phyloP scores from a whole-genome alignment of 2,113 vertebrate species.

The Erpornis zantholeuca region DNA sequence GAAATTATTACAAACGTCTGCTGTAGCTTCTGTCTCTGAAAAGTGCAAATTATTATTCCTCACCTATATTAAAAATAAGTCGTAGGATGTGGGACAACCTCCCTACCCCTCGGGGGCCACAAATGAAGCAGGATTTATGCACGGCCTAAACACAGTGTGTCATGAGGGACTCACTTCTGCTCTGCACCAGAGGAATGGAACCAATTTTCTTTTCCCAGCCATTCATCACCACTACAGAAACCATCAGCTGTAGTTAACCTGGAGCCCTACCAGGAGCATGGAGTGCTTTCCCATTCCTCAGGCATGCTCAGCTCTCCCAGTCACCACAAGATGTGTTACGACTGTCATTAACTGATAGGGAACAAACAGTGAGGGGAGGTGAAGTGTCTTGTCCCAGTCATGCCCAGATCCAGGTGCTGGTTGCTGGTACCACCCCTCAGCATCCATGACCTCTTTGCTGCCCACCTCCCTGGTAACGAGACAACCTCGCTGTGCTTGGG shows the following conservation, averaged over 20 bases:
- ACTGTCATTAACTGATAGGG: not conserved
- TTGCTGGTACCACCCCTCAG: not conserved
- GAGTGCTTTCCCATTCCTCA: not conserved
- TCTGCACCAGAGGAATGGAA: not conserved
- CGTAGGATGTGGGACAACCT: rapidly evolving
- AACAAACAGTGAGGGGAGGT: not conserved
- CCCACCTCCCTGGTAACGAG: not conserved
- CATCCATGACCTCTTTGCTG: not conserved
- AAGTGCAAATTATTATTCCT: not conserved
- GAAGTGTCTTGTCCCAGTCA: not conserved
- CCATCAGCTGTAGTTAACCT: not conserved
- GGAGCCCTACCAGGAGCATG: not conserved
- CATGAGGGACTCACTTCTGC: not conserved
- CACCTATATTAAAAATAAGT: no score
- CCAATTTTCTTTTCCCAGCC: not conserved
- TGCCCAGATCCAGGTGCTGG: not conserved
- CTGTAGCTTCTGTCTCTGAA: not conserved
- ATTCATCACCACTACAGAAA: rapidly evolving
- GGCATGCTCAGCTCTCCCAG: rapidly evolving
- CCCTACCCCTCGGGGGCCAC: not conserved
- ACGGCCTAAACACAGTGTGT: rapidly evolving
- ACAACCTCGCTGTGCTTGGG: not conserved
- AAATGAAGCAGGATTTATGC: not conserved
- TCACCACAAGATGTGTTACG: rapidly evolving
- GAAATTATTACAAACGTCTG: not conserved